Evolutionary conservation across 2,888 invertebrate genomes (phyloP).

Genomic region (Mylabris sibirica): DNA sequence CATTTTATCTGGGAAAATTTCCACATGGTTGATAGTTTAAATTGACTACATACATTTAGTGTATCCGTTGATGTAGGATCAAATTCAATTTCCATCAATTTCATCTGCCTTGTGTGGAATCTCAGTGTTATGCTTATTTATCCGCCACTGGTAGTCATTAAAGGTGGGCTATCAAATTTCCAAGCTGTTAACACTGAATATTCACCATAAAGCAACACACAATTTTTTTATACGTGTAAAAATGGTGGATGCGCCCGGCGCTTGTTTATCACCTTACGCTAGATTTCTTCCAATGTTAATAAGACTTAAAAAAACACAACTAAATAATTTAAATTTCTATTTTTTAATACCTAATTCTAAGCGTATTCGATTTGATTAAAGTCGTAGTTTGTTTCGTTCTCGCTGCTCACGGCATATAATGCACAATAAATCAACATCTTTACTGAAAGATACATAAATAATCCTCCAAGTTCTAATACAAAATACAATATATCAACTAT

Average conservation of each 20-base stretch:
- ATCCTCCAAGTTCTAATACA: neutral
- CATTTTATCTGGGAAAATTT: neutral
- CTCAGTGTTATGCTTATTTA: too few species aligned
- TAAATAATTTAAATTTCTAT: too few species aligned
- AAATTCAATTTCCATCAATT: neutral
- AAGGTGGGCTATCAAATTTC: neutral
- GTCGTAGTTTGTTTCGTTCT: neutral
- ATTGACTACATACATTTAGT: neutral
- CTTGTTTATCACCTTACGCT: neutral
- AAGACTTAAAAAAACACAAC: too few species aligned
- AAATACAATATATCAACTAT: neutral
- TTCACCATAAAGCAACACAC: neutral
- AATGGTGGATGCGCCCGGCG: conserved; percentile 11
- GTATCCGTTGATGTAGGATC: neutral
- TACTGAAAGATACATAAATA: neutral
- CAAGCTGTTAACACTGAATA: neutral
- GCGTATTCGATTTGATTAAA: too few species aligned
- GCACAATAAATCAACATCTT: conserved; percentile 7
- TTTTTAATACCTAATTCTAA: too few species aligned
- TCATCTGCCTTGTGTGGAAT: neutral
- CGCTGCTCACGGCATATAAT: neutral
- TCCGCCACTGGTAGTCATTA: neutral
- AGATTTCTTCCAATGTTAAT: neutral
- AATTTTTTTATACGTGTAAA: neutral
- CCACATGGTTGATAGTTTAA: neutral